Conservation (phyloP, 1,140 invertebrate species). For the Bombus turneri region DNA sequence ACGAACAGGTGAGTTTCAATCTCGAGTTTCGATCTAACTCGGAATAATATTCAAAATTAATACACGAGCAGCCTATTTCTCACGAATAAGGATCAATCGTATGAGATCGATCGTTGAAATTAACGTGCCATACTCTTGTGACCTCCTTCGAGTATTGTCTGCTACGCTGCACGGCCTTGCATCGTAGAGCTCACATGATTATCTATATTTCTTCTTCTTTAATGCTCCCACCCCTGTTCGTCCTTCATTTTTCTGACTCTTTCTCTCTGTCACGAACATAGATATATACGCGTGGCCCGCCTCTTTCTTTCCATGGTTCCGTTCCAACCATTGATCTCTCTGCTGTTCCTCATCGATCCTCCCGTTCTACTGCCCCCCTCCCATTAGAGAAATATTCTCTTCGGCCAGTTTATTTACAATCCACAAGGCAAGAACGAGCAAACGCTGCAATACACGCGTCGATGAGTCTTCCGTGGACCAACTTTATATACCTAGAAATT, state of each 20-base stretch:
- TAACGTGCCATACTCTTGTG: conserved; percentile 22
- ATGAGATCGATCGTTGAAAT: conserved; percentile 13
- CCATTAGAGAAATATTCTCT: neutral
- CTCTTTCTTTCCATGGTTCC: neutral
- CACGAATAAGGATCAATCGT: neutral
- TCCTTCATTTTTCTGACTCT: conserved; percentile 23
- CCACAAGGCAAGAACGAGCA: neutral
- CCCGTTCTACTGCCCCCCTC: neutral
- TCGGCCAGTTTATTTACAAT: conserved; percentile 11
- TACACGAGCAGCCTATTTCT: neutral
- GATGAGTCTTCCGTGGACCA: conserved; percentile 1
- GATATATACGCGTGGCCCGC: neutral
- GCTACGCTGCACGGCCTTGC: conserved; percentile 79
- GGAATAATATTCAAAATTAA: neutral
- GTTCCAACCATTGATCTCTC: neutral
- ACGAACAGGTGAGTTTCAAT: conserved; percentile 86
- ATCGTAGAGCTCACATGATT: conserved; percentile 73
- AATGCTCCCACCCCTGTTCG: conserved; percentile 1
- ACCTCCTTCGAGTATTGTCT: conserved; percentile 73
- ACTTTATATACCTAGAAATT: neutral
- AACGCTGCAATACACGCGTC: conserved; percentile 18
- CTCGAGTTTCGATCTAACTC: neutral
- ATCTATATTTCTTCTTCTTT: conserved; percentile 49
- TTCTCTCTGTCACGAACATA: neutral
- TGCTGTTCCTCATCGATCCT: neutral